Evolutionary conservation across 2,797 vertebrate genomes (phyloP).

Genomic region (Amphiprion clarkii): DNA sequence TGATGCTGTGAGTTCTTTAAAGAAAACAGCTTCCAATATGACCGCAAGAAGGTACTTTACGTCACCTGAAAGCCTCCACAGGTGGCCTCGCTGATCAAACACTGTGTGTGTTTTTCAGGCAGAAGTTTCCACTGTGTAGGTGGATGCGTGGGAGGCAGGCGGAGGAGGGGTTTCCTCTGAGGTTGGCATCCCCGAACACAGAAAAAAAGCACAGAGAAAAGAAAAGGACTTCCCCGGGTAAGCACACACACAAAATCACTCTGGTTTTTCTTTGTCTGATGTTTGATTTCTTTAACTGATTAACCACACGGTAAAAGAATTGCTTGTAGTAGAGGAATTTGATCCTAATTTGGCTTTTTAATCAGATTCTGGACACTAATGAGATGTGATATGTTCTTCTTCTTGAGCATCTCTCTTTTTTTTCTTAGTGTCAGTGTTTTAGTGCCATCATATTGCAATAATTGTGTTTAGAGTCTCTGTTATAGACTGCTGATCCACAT

Average conservation of each 20-base stretch:
- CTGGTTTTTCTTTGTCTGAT: neutral
- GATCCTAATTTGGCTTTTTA: neutral
- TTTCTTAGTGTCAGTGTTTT: neutral
- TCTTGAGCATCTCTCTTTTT: neutral
- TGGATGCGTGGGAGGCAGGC: slow-evolving; percentile 77
- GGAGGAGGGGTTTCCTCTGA: slow-evolving; percentile 81
- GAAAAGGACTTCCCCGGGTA: slow-evolving; percentile 74
- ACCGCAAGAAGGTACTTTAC: neutral
- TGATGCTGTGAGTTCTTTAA: neutral
- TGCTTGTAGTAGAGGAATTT: neutral
- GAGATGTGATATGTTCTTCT: neutral
- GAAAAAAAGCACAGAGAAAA: slow-evolving; percentile 7
- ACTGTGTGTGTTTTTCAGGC: slow-evolving; percentile 7
- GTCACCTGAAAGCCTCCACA: slow-evolving; percentile 24
- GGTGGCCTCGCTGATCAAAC: slow-evolving; percentile 15
- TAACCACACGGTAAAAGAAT: neutral
- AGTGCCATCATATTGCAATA: neutral
- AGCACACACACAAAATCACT: slow-evolving; percentile 9
- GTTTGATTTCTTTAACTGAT: slow-evolving; percentile 7
- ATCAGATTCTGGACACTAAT: neutral
- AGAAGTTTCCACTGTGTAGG: slow-evolving; percentile 81
- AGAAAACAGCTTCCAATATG: neutral
- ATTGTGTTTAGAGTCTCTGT: neutral
- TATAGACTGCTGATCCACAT: slow-evolving; percentile 27
- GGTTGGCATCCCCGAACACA: slow-evolving; percentile 90